Base-by-base conservation (phyloP, 2,888 invertebrate species). In the Pollenia amentaria region DNA sequence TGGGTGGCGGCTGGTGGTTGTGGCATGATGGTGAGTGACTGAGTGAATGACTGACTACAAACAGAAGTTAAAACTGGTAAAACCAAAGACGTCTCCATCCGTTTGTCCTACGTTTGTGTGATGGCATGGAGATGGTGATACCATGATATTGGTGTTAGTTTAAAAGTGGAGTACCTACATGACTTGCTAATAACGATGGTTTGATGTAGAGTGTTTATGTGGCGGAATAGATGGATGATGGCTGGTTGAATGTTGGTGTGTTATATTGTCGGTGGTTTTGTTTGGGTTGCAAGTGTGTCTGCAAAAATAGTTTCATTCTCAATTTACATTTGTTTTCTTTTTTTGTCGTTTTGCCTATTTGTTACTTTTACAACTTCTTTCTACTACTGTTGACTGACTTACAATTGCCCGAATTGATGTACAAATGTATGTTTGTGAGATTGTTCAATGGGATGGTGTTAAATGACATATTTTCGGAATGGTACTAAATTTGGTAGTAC, bases 301-400 rank as follows among this genome's bases (percentile, higher is more conserved):
- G 80, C 60, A 76, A 57, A 64, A 67, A 80, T 80, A 80, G 78
- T 79, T 73, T 84, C 62, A 62, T 69, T 87, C 87, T 87, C 87
- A 87, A 77, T 84, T 80, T 80, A 80, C 80, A 84, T 73, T 51
- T 46, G 55, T 46, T 77, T 72, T 62, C n/a, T 70, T 57, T 57
- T 55, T 8, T 57, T 64, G 29, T 51, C 73, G 38, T 75, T 64
- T 62, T 70, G 29, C 29, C 29, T 48, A 42, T 46, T 81, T 75
- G 73, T 53, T 44, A 73, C 53, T 73, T 73, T 48, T 70, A 75
- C 67, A 79, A 76, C 51, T 75, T 69, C 18, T 70, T 29, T 55
- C 46, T 70, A 55, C 42, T 60, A 44, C 38, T 67, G 67, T 69
- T 57, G 78, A 73, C 77, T 86, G 81, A 85, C 80, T 84, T 75